Percentiles rank a stretch among this genome's conserved stretches.
Evolutionary conservation across 2,113 vertebrate species (phyloP).

Genomic region (Acrocephalus arundinaceus): DNA sequence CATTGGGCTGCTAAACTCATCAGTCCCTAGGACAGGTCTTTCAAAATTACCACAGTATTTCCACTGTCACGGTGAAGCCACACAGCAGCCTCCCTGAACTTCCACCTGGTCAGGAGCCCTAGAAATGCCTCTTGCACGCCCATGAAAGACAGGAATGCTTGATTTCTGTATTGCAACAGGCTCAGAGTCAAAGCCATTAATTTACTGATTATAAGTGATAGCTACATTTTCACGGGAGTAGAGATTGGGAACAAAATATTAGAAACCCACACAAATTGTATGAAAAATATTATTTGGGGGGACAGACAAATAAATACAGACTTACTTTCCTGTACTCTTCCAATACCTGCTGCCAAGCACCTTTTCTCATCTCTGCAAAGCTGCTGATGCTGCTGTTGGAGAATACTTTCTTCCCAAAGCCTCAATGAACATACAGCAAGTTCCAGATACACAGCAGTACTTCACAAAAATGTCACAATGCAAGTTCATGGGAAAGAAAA

Average conservation of each 20-base stretch:
- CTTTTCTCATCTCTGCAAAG: neutral
- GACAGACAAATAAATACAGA: neutral
- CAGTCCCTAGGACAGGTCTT: neutral
- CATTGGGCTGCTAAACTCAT: neutral
- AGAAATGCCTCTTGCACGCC: neutral
- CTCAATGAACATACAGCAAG: neutral
- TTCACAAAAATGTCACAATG: neutral
- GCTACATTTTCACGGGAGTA: neutral
- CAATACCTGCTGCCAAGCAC: neutral
- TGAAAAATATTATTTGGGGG: neutral
- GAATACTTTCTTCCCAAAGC: neutral
- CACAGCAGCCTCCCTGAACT: neutral
- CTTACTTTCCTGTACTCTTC: neutral
- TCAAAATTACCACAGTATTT: neutral
- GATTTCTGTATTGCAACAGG: neutral
- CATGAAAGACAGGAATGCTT: neutral
- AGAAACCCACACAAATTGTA: neutral
- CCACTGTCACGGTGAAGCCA: neutral
- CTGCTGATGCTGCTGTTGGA: rapidly evolving
- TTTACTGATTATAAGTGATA: neutral
- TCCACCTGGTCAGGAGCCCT: neutral
- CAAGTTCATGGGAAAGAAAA: neutral
- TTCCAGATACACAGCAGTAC: neutral
- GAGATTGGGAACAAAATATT: neutral
- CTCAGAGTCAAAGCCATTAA: neutral